Evolutionary conservation across 2,113 vertebrate genomes (phyloP).

Genomic region (Hippolais icterina): DNA sequence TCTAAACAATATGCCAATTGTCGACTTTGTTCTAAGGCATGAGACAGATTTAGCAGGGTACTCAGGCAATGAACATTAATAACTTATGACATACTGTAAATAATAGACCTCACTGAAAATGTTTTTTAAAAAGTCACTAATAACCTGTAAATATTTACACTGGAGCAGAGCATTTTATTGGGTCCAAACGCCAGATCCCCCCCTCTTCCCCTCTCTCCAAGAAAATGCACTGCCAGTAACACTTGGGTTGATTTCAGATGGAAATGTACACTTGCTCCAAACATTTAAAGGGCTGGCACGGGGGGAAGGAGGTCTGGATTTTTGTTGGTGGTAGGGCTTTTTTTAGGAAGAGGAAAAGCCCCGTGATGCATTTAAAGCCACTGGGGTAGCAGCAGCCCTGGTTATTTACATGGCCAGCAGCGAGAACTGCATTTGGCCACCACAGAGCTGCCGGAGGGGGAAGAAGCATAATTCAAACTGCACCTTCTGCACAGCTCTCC

Average conservation of each 20-base stretch:
- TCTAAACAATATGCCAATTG: conserved; percentile 79
- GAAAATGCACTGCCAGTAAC: conserved; percentile 53
- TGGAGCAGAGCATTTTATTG: conserved; percentile 53
- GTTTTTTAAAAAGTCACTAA: conserved; percentile 75
- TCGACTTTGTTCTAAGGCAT: conserved; percentile 75
- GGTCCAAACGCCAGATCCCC: conserved; percentile 64
- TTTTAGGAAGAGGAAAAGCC: conserved; percentile 8
- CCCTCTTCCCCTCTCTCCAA: neutral
- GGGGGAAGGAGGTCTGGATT: neutral
- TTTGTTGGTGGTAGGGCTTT: neutral
- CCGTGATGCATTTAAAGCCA: conserved; percentile 18
- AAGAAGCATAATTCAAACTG: conserved; percentile 77
- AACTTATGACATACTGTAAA: conserved; percentile 78
- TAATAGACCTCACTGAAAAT: conserved; percentile 75
- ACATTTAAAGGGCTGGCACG: conserved; percentile 57
- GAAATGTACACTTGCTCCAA: conserved; percentile 50
- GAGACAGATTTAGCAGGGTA: conserved; percentile 71
- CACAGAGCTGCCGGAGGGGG: conserved; percentile 70
- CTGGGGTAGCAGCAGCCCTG: conserved; percentile 42
- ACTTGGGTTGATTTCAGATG: conserved; percentile 63
- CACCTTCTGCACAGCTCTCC: conserved; percentile 75
- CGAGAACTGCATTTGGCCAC: conserved; percentile 66
- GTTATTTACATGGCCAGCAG: conserved; percentile 70
- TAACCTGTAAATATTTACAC: conserved; percentile 80
- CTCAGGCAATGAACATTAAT: conserved; percentile 74